Evolutionary conservation across 2,797 vertebrate genomes (phyloP).

Genomic region (Hippocampus kuda): DNA sequence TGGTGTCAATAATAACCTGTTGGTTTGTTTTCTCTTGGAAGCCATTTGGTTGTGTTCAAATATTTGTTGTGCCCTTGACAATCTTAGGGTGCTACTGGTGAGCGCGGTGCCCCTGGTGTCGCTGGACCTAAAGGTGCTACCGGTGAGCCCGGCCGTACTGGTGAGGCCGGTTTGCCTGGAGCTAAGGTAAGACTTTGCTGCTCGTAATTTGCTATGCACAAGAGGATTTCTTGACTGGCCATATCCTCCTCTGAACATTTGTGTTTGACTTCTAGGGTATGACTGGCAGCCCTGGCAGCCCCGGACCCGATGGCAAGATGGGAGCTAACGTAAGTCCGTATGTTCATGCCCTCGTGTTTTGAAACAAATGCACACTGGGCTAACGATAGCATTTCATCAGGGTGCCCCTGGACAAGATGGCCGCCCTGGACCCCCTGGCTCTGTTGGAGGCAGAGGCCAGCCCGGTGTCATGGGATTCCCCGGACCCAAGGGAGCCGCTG

Average conservation of each 20-base stretch:
- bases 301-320: conserved; percentile 87
- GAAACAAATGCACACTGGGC: conserved; percentile 2
- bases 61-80: neutral
- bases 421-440: conserved; percentile 79
- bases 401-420: conserved; percentile 90
- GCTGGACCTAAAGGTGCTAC: conserved; percentile 82
- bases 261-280: conserved; percentile 72
- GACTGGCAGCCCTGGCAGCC: conserved; percentile 90
- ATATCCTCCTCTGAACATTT: conserved; percentile 20
- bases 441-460: conserved; percentile 83
- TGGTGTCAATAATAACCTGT: neutral
- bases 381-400: conserved; percentile 48
- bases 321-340: conserved; percentile 78
- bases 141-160: conserved; percentile 86
- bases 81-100: conserved; percentile 79
- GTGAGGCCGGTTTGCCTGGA: conserved; percentile 73
- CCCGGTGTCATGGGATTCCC: conserved; percentile 99
- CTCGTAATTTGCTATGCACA: neutral
- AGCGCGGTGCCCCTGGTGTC: conserved; percentile 79
- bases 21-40: neutral
- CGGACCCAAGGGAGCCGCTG: conserved; percentile 90
- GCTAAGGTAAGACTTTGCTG: conserved; percentile 73
- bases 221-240: neutral
- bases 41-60: neutral
- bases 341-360: neutral